phyloP scores from a whole-genome alignment of 2,888 invertebrate species.

The Erynnis tages region DNA sequence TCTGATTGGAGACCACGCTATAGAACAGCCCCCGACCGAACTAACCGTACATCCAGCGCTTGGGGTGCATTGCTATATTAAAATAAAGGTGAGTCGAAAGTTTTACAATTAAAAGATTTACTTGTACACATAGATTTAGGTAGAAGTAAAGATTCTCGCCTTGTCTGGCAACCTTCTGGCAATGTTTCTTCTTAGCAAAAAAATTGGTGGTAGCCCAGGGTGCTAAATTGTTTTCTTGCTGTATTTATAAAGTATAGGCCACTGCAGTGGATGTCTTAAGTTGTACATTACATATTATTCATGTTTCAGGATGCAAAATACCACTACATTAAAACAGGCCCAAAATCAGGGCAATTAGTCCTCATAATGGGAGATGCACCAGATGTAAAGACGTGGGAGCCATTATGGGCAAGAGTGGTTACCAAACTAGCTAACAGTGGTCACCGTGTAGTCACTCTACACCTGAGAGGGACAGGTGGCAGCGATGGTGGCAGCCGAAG shows the following conservation, averaged over 20 bases:
- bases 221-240: too few relatives aligned
- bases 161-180: too few relatives aligned
- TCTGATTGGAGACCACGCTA: too few relatives aligned
- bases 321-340: conserved; percentile 73
- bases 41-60: conserved; percentile 67
- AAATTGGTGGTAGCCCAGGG: too few relatives aligned
- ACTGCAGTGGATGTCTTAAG: too few relatives aligned
- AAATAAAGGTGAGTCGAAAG: conserved; percentile 68
- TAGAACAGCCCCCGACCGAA: conserved; percentile 53
- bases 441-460: conserved; percentile 64
- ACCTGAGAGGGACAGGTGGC: conserved; percentile 69
- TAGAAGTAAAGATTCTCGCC: too few relatives aligned
- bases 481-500: conserved; percentile 63
- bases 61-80: conserved; percentile 72
- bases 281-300: too few relatives aligned
- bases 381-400: conserved; percentile 60
- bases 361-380: conserved; percentile 71
- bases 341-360: conserved; percentile 57
- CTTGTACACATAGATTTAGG: too few relatives aligned
- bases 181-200: too few relatives aligned
- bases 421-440: conserved; percentile 53
- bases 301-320: conserved; percentile 73
- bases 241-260: too few relatives aligned
- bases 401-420: conserved; percentile 60
- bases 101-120: too few relatives aligned